phyloP scores from a whole-genome alignment of 1,140 invertebrate genomes.

The Ganaspis sp. region DNA sequence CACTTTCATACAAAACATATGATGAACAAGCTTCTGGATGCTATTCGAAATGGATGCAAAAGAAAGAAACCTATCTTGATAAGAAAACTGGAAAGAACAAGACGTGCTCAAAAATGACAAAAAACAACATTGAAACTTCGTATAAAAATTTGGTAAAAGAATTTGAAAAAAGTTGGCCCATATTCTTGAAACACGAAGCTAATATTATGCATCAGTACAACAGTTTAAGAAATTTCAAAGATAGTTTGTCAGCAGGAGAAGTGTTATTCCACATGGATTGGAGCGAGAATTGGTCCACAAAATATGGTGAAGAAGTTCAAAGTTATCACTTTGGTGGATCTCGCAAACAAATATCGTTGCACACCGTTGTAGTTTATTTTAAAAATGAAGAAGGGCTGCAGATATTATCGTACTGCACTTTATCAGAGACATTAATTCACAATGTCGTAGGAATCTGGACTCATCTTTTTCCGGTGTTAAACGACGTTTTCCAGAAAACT shows the following conservation, averaged over 20 bases:
- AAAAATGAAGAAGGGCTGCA: neutral
- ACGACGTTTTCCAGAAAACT: slow-evolving; percentile 21
- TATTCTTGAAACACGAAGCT: no score
- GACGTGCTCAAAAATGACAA: no score
- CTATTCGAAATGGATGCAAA: no score
- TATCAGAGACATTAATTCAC: slow-evolving; percentile 3
- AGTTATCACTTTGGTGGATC: slow-evolving; percentile 24
- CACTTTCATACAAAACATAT: neutral
- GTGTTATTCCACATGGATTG: slow-evolving; percentile 18
- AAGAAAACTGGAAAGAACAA: no score
- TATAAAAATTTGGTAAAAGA: no score
- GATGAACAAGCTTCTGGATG: no score
- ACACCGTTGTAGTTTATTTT: slow-evolving; percentile 13
- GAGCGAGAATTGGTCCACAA: slow-evolving; percentile 27
- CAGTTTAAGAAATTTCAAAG: neutral
- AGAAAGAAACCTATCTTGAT: no score
- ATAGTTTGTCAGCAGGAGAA: neutral
- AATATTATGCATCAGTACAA: neutral
- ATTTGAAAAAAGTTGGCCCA: no score
- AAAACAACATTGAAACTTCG: no score
- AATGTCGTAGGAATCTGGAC: neutral
- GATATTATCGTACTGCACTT: neutral
- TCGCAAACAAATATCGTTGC: neutral
- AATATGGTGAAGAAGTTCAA: slow-evolving; percentile 30
- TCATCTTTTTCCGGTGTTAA: neutral